Conservation (phyloP, 2,113 vertebrate species). For the Apteryx mantelli region DNA sequence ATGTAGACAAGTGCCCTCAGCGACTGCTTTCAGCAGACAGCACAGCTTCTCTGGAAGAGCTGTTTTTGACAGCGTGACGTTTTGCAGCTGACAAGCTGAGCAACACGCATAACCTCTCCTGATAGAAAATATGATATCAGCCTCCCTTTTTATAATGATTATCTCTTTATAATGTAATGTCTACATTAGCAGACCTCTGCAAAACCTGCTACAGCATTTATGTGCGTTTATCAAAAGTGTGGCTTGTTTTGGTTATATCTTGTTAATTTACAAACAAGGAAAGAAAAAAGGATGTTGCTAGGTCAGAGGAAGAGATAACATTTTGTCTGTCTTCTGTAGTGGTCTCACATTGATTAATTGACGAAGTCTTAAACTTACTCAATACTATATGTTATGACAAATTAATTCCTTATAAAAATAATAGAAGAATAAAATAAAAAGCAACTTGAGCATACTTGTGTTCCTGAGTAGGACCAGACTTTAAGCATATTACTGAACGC, state of each 20-base stretch:
- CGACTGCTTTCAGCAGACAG: not conserved
- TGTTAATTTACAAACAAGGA: not conserved
- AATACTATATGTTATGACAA: not conserved
- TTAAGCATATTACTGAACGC: not conserved
- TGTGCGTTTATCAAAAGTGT: not conserved
- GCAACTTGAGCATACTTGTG: not conserved
- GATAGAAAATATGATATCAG: not conserved
- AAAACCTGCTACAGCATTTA: not conserved
- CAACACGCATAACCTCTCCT: fast-evolving
- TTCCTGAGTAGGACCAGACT: not conserved
- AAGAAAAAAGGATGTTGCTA: not conserved
- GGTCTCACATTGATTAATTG: not conserved
- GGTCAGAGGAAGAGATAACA: not conserved
- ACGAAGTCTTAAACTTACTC: not conserved
- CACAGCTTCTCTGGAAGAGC: not conserved
- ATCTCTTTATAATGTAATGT: not conserved
- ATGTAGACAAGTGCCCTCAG: too few species aligned
- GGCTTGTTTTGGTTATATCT: not conserved
- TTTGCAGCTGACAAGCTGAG: not conserved
- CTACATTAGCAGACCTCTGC: not conserved
- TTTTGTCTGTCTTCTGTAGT: constrained; percentile 7
- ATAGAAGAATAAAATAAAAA: not conserved
- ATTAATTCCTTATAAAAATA: not conserved
- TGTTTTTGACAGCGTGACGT: not conserved
- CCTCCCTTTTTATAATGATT: not conserved